Percentiles rank a stretch among this genome's conserved stretches.
phyloP scores from a whole-genome alignment of 2,888 invertebrate genomes.

The Cantharis lateralis region DNA sequence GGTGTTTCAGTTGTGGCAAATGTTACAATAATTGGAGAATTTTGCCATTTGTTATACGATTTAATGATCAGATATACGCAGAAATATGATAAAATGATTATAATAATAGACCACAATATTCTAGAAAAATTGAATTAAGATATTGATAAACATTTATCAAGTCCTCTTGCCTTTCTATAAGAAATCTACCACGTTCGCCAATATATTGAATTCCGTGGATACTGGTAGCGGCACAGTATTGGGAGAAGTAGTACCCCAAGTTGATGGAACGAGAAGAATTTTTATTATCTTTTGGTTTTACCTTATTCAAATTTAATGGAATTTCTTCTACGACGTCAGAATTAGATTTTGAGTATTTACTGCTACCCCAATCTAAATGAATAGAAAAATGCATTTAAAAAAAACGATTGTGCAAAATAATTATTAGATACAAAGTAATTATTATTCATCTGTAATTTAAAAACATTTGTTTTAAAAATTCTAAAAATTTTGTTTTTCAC shows the following conservation, averaged over 20 bases:
- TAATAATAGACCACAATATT: slow-evolving; percentile 1
- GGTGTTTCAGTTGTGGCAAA: slow-evolving; percentile 76
- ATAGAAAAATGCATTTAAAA: not conserved
- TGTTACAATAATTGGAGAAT: slow-evolving; percentile 75
- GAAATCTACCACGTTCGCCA: slow-evolving; percentile 34
- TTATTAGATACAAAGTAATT: too few relatives aligned
- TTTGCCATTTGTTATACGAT: slow-evolving; percentile 73
- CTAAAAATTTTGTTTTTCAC: too few relatives aligned
- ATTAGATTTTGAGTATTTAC: not conserved
- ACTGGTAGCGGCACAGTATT: slow-evolving; percentile 25
- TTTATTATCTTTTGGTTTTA: not conserved
- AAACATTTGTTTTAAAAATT: too few relatives aligned
- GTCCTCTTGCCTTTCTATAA: slow-evolving; percentile 26
- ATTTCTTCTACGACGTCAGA: not conserved
- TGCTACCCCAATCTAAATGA: not conserved
- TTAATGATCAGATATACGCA: slow-evolving; percentile 48
- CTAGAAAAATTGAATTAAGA: not conserved
- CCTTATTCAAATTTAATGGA: not conserved
- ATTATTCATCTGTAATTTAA: too few relatives aligned
- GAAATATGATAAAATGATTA: not conserved
- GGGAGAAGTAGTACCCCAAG: slow-evolving; percentile 14
- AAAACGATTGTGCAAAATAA: too few relatives aligned
- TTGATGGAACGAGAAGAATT: not conserved
- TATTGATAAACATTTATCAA: not conserved
- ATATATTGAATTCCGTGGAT: slow-evolving; percentile 38